Percentiles rank a stretch among this genome's conserved stretches.
phyloP scores from a whole-genome alignment of 2,888 invertebrate species.

The Orthosia gracilis region DNA sequence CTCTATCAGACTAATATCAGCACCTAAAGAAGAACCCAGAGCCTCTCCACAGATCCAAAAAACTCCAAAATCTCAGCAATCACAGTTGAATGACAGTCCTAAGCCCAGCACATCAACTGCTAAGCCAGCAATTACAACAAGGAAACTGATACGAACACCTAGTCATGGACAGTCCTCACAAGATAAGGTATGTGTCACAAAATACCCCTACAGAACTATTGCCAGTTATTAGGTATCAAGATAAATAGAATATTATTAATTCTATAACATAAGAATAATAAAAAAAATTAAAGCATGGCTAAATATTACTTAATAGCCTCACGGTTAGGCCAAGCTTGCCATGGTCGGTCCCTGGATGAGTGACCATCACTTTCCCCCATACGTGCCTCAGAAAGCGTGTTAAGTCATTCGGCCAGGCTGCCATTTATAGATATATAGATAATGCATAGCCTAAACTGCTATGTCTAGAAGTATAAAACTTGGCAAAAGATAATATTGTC shows the following conservation, averaged over 20 bases:
- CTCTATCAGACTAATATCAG: slow-evolving; percentile 66
- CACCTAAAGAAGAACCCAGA: slow-evolving; percentile 70
- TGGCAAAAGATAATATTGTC: no score
- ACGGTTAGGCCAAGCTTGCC: no score
- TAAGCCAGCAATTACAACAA: slow-evolving; percentile 74
- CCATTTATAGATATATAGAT: no score
- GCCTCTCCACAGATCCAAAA: slow-evolving; percentile 70
- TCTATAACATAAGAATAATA: background rate
- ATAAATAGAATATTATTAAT: background rate
- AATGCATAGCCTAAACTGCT: no score
- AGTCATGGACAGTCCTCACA: slow-evolving; percentile 74
- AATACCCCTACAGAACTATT: no score
- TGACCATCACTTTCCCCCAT: no score
- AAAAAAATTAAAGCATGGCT: background rate
- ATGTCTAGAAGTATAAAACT: no score
- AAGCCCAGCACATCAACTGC: slow-evolving; percentile 79
- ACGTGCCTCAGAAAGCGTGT: no score
- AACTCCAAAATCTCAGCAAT: slow-evolving; percentile 69
- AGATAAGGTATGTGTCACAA: slow-evolving; percentile 79
- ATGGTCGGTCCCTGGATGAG: no score
- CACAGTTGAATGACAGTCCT: slow-evolving; percentile 77
- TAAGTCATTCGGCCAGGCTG: no score
- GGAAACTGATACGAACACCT: slow-evolving; percentile 76
- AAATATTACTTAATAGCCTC: no score
- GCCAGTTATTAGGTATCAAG: background rate